phyloP scores from a whole-genome alignment of 2,888 invertebrate genomes.

The Calliphora vomitoria region DNA sequence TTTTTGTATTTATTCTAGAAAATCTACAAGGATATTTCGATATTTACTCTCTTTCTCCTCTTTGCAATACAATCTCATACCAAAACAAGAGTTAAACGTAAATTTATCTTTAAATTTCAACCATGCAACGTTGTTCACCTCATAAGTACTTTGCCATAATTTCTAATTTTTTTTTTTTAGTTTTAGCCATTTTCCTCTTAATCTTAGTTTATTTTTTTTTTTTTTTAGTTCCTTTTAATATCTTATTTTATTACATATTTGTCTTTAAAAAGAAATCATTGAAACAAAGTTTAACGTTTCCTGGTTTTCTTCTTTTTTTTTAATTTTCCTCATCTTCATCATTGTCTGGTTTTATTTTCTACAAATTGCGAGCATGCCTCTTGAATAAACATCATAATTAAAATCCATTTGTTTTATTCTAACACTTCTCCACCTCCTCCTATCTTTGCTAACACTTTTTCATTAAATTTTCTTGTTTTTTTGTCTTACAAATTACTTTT shows the following conservation, averaged over 20 bases:
- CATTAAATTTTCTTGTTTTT: not conserved
- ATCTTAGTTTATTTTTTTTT: slow-evolving; percentile 63
- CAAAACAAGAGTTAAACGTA: slow-evolving; percentile 11
- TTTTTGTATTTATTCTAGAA: slow-evolving; percentile 66
- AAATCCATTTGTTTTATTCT: slow-evolving; percentile 31
- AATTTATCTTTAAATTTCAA: slow-evolving; percentile 12
- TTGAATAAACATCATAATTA: slow-evolving; percentile 36
- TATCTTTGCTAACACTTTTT: not conserved
- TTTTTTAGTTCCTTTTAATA: slow-evolving; percentile 60
- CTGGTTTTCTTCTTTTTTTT: slow-evolving; percentile 55
- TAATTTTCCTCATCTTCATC: slow-evolving; percentile 66
- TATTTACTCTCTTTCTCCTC: slow-evolving; percentile 66
- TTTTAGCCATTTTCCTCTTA: slow-evolving; percentile 43
- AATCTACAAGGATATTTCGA: slow-evolving; percentile 56
- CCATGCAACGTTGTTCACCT: slow-evolving; percentile 35
- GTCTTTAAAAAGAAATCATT: slow-evolving; percentile 35
- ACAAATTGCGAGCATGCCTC: slow-evolving; percentile 83
- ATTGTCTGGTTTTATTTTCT: slow-evolving; percentile 85
- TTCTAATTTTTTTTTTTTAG: slow-evolving; percentile 56
- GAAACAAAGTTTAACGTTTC: slow-evolving; percentile 58
- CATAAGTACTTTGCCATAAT: slow-evolving; percentile 49
- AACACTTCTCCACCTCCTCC: slow-evolving; percentile 10
- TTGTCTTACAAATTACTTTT: slow-evolving; percentile 11
- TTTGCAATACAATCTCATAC: slow-evolving; percentile 56
- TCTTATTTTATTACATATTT: not conserved